Evolutionary conservation across 2,888 invertebrate species (phyloP), one percentile per base, ranked within the genome.

Genomic region (Drepanosiphum platanoidis): DNA sequence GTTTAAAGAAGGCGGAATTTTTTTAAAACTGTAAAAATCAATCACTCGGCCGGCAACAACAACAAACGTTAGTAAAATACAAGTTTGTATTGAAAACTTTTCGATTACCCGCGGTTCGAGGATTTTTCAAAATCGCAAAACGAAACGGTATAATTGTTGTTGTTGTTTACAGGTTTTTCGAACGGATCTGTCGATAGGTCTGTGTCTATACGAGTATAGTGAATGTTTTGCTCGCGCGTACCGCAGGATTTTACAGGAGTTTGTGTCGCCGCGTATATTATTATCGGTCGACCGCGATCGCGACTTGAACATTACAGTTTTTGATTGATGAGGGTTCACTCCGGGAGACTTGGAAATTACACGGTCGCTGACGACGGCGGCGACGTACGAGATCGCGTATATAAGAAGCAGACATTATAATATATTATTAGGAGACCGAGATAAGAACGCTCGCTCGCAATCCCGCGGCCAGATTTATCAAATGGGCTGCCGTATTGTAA

Each of bases 241-340:
- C 72, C 72, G 22, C 46, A 46, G 42, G 30, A 30, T 30, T 74
- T 30, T 74, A 30, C 34, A 9, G 7, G 18, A 74, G 52, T 52
- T 52, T 34, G 74, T 74, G 74, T 74, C 74, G 32, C 52, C 34
- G 32, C n/a, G n/a, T n/a, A n/a, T n/a, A n/a, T n/a, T 30, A 52
- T 34, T 74, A 74, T 52, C 74, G 42, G 32, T n/a, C 7, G 74
- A 22, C 74, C 22, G 15, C n/a, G 42, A 52, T 52, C 52, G 32
- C n/a, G n/a, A 52, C 74, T 52, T 22, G 32, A 52, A 22, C 30
- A n/a, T 27, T 8, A 74, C 22, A n/a, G 52, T 52, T 74, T n/a
- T 74, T 74, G 74, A 74, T 74, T 74, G 74, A 74, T 74, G 74
- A 34, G 32, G 34, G 74, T 74, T 52, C 52, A 22, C n/a, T 52